Conservation (phyloP, 2,113 vertebrate species). For the Pangasianodon hypophthalmus region DNA sequence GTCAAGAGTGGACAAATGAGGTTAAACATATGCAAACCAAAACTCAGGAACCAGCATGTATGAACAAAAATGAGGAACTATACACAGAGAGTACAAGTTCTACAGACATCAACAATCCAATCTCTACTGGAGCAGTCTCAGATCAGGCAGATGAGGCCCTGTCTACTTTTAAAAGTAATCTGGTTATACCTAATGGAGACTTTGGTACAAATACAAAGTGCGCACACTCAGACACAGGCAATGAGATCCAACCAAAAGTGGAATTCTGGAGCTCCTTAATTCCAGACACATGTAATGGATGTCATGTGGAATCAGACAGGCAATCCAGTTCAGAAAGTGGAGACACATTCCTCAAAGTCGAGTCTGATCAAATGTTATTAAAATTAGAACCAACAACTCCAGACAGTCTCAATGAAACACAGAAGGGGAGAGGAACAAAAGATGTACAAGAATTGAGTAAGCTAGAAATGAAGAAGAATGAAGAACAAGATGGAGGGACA, state of each 20-base stretch:
- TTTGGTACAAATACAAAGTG: background rate
- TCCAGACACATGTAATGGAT: conserved; percentile 5
- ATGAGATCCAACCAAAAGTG: background rate
- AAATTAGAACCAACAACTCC: background rate
- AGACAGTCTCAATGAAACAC: background rate
- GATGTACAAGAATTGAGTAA: background rate
- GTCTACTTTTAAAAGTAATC: conserved; percentile 1
- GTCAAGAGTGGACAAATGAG: background rate
- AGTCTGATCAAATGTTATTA: background rate
- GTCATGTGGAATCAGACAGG: conserved; percentile 3
- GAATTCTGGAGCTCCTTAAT: background rate
- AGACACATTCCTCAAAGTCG: background rate
- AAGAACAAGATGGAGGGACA: background rate
- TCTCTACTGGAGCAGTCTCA: conserved; percentile 2
- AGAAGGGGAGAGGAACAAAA: background rate
- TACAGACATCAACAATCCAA: conserved; percentile 15
- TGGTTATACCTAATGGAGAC: conserved; percentile 19
- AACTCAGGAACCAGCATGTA: background rate
- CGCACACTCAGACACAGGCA: background rate
- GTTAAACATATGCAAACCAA: background rate
- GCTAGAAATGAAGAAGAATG: background rate
- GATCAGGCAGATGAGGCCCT: background rate
- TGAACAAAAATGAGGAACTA: background rate
- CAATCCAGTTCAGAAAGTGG: background rate
- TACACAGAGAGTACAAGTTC: background rate